Evolutionary conservation across 2,797 vertebrate genomes (phyloP).

Genomic region (Lagocephalus sceleratus): DNA sequence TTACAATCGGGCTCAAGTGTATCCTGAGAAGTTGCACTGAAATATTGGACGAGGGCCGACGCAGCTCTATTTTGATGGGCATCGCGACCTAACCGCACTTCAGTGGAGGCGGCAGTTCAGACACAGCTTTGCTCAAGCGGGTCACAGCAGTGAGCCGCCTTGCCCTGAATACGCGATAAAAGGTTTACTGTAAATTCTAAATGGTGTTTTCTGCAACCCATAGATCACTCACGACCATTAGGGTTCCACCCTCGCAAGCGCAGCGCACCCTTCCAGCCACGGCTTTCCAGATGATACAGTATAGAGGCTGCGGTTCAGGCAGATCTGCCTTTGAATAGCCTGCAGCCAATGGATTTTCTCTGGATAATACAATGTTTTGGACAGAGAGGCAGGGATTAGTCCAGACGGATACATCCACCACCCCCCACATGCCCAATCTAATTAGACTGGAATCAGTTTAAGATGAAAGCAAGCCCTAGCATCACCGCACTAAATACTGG

Average conservation of each 20-base stretch:
- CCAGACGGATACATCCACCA: slow-evolving; percentile 80
- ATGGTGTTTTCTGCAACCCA: slow-evolving; percentile 72
- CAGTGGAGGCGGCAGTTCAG: slow-evolving; percentile 53
- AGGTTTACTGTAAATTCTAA: slow-evolving; percentile 76
- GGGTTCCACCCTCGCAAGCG: slow-evolving; percentile 67
- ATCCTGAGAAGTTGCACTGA: too few species aligned
- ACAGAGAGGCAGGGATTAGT: slow-evolving; percentile 81
- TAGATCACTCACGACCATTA: slow-evolving; percentile 73
- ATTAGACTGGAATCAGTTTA: slow-evolving; percentile 84
- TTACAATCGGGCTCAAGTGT: too few species aligned
- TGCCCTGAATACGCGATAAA: slow-evolving; percentile 72
- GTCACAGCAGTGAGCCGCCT: slow-evolving; percentile 58
- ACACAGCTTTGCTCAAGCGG: slow-evolving; percentile 61
- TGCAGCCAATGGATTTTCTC: slow-evolving; percentile 80
- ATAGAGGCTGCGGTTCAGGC: slow-evolving; percentile 66
- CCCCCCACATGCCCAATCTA: slow-evolving; percentile 82
- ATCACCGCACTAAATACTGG: slow-evolving; percentile 81
- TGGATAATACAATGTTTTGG: slow-evolving; percentile 82
- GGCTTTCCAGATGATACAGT: slow-evolving; percentile 73
- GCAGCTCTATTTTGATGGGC: slow-evolving; percentile 27
- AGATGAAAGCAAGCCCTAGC: slow-evolving; percentile 81
- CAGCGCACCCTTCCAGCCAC: slow-evolving; percentile 64
- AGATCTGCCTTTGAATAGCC: slow-evolving; percentile 76
- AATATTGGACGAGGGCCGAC: background rate
- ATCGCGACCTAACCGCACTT: slow-evolving; percentile 13